Percentiles rank a stretch among this genome's conserved stretches.
Evolutionary conservation across 2,888 invertebrate genomes (phyloP).

Genomic region (Caenorhabditis sp.): DNA sequence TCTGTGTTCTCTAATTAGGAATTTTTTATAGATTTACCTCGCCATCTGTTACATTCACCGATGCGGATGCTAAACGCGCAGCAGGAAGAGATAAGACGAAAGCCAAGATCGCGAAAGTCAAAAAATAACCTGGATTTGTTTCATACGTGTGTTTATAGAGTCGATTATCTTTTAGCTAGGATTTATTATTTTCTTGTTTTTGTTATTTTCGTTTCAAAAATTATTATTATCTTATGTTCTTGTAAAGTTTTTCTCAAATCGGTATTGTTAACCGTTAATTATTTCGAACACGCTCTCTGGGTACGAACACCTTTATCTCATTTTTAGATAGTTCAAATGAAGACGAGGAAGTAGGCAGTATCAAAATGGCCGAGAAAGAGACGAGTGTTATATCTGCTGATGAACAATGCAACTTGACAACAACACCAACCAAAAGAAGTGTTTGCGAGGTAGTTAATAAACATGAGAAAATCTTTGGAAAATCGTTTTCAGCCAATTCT

Average conservation of each 20-base stretch:
- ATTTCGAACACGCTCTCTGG: no score
- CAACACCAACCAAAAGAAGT: constrained; percentile 27
- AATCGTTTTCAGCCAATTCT: constrained; percentile 4
- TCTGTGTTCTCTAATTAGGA: neutral
- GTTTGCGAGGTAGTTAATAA: constrained; percentile 13
- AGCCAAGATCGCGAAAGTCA: constrained; percentile 70
- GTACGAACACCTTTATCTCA: no score
- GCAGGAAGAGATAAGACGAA: constrained; percentile 64
- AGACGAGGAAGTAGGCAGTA: neutral
- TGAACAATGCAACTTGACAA: constrained; percentile 32
- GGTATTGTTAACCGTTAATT: neutral
- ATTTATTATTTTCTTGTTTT: constrained; percentile 7
- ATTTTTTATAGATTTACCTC: constrained; percentile 53
- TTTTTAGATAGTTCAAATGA: neutral
- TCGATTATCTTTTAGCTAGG: constrained; percentile 1
- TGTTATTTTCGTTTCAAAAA: constrained; percentile 5
- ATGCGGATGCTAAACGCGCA: constrained; percentile 60
- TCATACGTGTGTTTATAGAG: constrained; percentile 11
- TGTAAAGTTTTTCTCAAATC: neutral
- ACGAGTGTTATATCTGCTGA: constrained; percentile 7
- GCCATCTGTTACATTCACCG: constrained; percentile 64
- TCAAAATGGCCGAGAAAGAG: neutral
- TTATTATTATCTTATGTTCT: neutral
- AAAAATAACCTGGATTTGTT: constrained; percentile 52
- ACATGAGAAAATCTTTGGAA: neutral